phyloP scores from a whole-genome alignment of 1,140 invertebrate species.

The Ctenoplectra terminalis region DNA sequence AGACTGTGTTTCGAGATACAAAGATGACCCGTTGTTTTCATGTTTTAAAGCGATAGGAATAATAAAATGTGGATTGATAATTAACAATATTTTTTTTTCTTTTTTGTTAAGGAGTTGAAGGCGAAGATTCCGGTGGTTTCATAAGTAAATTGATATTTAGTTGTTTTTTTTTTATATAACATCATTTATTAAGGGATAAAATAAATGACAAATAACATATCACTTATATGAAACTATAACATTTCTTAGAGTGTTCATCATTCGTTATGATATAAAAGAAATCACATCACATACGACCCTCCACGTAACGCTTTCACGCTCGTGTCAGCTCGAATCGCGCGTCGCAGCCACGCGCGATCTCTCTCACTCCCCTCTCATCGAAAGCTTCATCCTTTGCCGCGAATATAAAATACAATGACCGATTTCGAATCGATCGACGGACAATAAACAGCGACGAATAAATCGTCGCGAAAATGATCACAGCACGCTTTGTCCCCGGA shows the following conservation, averaged over 20 bases:
- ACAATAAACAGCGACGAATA: background rate
- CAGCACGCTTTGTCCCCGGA: background rate
- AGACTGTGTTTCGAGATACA: no score
- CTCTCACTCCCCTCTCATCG: background rate
- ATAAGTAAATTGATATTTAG: no score
- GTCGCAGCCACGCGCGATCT: background rate
- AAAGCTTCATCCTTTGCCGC: background rate
- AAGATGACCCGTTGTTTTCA: no score
- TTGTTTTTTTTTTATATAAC: constrained; percentile 80
- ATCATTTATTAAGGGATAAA: constrained; percentile 84
- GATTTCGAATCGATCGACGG: background rate
- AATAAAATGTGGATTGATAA: no score
- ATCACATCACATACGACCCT: constrained; percentile 83
- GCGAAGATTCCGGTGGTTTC: no score
- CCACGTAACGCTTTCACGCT: constrained; percentile 66
- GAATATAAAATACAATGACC: background rate
- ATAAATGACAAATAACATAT: constrained; percentile 84
- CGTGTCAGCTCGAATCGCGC: constrained; percentile 63
- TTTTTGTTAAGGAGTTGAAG: no score
- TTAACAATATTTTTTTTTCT: no score
- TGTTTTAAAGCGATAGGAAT: no score
- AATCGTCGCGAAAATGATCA: background rate
- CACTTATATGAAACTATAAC: constrained; percentile 84
- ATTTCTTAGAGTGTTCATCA: constrained; percentile 83
- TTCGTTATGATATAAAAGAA: constrained; percentile 83